phyloP scores from a whole-genome alignment of 2,797 vertebrate species.

The Sebastes itinus region DNA sequence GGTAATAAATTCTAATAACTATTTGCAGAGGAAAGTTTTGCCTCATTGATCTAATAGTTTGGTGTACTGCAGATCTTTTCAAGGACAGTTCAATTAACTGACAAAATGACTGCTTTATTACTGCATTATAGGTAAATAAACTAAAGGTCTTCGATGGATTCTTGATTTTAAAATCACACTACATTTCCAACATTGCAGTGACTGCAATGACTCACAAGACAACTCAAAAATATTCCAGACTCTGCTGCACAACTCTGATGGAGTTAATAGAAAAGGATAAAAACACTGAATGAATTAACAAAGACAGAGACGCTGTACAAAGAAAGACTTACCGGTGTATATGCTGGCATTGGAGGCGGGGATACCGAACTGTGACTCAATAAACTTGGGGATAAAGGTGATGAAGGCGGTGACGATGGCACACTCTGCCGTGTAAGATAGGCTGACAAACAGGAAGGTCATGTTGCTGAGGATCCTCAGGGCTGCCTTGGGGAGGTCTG shows the following conservation, averaged over 20 bases:
- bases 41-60: background rate
- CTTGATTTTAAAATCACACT: background rate
- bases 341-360: conserved; percentile 99
- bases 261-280: background rate
- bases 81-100: background rate
- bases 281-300: background rate
- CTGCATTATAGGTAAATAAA: background rate
- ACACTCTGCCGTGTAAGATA: conserved; percentile 99
- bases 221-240: background rate
- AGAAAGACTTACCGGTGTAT: conserved; percentile 91
- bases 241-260: background rate
- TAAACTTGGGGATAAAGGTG: conserved; percentile 99
- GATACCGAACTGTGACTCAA: conserved; percentile 98
- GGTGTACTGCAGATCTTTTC: background rate
- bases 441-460: conserved; percentile 99
- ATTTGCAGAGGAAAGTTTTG: background rate
- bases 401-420: conserved; percentile 99
- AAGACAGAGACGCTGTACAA: background rate
- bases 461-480: conserved; percentile 98
- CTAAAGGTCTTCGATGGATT: background rate
- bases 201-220: background rate
- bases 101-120: background rate
- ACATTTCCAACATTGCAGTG: background rate
- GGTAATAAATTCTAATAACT: background rate
- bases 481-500: conserved; percentile 96